Percentiles rank a stretch among this genome's conserved stretches.
Conservation (phyloP, 2,888 invertebrate species). For the Frankliniella intonsa region DNA sequence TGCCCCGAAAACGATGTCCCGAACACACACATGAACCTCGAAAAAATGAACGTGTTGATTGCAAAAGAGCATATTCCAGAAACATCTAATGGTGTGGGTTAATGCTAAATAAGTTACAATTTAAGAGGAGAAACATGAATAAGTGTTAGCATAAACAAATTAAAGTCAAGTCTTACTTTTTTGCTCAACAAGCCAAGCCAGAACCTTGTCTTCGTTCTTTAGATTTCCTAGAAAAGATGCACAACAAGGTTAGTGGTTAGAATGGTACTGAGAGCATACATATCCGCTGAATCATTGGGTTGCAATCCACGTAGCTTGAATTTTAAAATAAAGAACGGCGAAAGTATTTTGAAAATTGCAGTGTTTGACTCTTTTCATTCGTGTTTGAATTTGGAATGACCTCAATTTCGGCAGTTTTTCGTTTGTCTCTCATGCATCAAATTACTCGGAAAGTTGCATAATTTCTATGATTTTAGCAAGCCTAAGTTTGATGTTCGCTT, state of each 20-base stretch:
- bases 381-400: background rate
- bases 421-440: background rate
- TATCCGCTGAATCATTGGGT: conserved; percentile 11
- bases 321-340: background rate
- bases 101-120: conserved; percentile 21
- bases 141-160: conserved; percentile 29
- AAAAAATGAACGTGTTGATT: background rate
- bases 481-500: background rate
- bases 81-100: background rate
- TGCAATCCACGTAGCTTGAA: background rate
- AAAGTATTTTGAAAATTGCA: background rate
- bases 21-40: background rate
- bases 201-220: conserved; percentile 89
- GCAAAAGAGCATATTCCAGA: background rate
- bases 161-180: conserved; percentile 73
- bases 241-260: conserved; percentile 32
- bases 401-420: background rate
- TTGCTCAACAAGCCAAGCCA: conserved; percentile 92
- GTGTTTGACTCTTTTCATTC: background rate
- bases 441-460: background rate
- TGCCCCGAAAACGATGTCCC: background rate
- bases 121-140: conserved; percentile 30
- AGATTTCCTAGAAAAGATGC: conserved; percentile 74
- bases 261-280: conserved; percentile 16
- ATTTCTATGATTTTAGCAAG: background rate